These are phyloP conservation scores for Sphaerophoria taeniata DNA, from an alignment of 2,888 invertebrate genomes.

Conservation along the genomic window DNA sequence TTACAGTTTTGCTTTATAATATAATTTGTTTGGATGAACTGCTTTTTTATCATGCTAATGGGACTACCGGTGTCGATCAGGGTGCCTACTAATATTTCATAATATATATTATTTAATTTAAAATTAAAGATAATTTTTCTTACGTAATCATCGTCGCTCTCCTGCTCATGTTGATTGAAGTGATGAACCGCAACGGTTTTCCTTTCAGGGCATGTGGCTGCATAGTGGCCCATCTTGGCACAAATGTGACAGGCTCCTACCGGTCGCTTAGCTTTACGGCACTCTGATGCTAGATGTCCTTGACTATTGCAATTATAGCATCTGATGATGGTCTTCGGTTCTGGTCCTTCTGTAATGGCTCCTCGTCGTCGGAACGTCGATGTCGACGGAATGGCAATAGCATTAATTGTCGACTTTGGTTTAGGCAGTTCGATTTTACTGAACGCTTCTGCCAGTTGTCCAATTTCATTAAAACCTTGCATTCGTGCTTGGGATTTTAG, in stretches of 20 bases:
- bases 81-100: slow-evolving; percentile 38
- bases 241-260: slow-evolving; percentile 34
- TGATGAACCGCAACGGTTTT: slow-evolving; percentile 6
- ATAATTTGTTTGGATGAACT: background rate
- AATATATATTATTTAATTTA: slow-evolving; percentile 12
- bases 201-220: slow-evolving; percentile 21
- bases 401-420: background rate
- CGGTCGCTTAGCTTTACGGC: slow-evolving; percentile 25
- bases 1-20: slow-evolving; percentile 11
- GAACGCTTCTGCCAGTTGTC: background rate
- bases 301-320: slow-evolving; percentile 45
- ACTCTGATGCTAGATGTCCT: slow-evolving; percentile 33
- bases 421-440: background rate
- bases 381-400: background rate
- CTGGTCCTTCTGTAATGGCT: background rate
- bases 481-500: slow-evolving; percentile 35
- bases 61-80: slow-evolving; percentile 43
- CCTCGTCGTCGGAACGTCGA: background rate
- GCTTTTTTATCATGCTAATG: background rate
- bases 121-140: slow-evolving; percentile 36
- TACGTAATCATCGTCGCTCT: slow-evolving; percentile 19
- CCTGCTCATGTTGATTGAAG: background rate
- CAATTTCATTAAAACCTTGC: background rate
- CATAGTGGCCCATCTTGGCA: slow-evolving; percentile 30
- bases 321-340: background rate